Percentiles rank a stretch among this genome's conserved stretches.
Evolutionary conservation across 1,140 invertebrate genomes (phyloP).

Genomic region (Papilio polytes): DNA sequence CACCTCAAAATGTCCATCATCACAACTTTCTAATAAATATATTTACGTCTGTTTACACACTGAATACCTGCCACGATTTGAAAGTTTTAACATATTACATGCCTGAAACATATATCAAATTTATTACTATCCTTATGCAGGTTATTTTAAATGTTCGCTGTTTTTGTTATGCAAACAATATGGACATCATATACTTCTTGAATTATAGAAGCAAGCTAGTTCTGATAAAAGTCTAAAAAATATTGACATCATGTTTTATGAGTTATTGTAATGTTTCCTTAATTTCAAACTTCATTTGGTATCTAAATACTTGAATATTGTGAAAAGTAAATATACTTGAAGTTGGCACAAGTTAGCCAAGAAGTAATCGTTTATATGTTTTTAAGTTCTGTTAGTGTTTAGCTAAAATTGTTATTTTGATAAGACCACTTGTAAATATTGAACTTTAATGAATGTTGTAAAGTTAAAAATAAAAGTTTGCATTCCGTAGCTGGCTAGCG

Average conservation of each 20-base stretch:
- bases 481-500: constrained; percentile 1
- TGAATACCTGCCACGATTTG: neutral
- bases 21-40: constrained; percentile 15
- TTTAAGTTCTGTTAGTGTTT: neutral
- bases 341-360: neutral
- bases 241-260: neutral
- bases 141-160: neutral
- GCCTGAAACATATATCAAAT: neutral
- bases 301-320: neutral
- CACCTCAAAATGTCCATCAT: constrained; percentile 29
- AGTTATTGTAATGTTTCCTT: neutral
- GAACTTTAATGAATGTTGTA: constrained; percentile 40
- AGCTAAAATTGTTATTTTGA: neutral
- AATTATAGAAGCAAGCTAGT: neutral
- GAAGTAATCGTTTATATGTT: neutral
- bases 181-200: neutral
- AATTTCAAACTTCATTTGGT: neutral
- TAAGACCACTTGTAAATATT: constrained; percentile 22
- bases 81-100: neutral
- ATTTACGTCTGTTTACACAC: neutral
- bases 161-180: too few species aligned
- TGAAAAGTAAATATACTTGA: neutral
- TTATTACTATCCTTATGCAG: neutral
- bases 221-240: too few species aligned
- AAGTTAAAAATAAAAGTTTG: constrained; percentile 44